Percentiles rank a stretch among this genome's conserved stretches.
These are phyloP conservation scores for Notospermus geniculatus DNA, from an alignment of 1,140 invertebrate species.

Conservation along the genomic window DNA sequence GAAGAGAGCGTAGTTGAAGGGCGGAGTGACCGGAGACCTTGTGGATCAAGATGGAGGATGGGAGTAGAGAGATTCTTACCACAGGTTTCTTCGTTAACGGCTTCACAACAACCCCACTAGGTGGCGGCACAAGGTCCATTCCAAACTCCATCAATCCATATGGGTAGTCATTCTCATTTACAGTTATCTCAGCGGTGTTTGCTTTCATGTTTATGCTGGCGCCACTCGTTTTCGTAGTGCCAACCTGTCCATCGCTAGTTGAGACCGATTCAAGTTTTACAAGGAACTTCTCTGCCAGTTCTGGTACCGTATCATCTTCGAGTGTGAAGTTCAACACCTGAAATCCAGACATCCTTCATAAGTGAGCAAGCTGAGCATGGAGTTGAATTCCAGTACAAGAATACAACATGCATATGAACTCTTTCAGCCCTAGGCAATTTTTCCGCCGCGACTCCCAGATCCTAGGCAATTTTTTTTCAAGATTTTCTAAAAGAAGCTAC, in stretches of 20 bases:
- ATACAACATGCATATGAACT: no score
- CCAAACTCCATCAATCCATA: constrained; percentile 51
- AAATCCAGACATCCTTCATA: no score
- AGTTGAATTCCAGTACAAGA: no score
- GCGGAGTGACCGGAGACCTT: no score
- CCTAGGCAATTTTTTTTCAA: no score
- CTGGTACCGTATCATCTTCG: constrained; percentile 42
- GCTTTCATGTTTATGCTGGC: constrained; percentile 41
- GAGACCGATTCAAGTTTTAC: constrained; percentile 31
- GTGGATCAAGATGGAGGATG: no score
- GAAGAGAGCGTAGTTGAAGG: no score
- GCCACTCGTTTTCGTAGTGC: constrained; percentile 50
- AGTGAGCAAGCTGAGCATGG: no score
- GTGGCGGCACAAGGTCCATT: constrained; percentile 22
- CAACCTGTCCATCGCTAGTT: constrained; percentile 37
- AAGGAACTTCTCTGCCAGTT: constrained; percentile 40
- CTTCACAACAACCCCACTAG: constrained; percentile 26
- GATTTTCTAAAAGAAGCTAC: no score
- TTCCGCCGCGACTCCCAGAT: no score
- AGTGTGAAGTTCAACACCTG: constrained; percentile 39
- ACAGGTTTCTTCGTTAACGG: constrained; percentile 26
- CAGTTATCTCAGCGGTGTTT: constrained; percentile 24
- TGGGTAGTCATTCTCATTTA: constrained; percentile 44
- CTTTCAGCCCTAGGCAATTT: no score
- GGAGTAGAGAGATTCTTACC: constrained; percentile 25